Base-by-base conservation (phyloP, 2,888 invertebrate species). In the Plebejus melissa region DNA sequence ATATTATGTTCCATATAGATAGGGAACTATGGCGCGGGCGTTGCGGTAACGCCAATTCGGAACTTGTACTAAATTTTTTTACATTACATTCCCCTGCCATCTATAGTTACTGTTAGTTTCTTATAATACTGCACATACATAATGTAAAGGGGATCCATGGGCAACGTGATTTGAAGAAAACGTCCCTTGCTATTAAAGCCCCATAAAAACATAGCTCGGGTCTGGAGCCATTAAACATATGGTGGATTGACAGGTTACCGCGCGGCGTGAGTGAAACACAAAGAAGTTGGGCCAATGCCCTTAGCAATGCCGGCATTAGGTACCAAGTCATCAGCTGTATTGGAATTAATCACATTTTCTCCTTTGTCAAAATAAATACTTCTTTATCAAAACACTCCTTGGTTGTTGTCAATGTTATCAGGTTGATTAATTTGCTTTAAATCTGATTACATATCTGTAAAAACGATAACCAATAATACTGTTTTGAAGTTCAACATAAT, bases 341-440 rank as follows among this genome's bases (percentile, higher is more conserved):
- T 60, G 7, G 5, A 28, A 65, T 9, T 11, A 4, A 65, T 32
- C 32, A 32, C 32, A 13, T 65, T 11, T 9, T 13, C 16, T 32
- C 11, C 32, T 36, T 32, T 32, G 65, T 65, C 32, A 65, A 36
- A 36, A 65, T 11, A 54, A 54, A 54, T 5, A 32, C 9, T 65
- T 28, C 32, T 65, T 65, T 36, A 65, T 65, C 65, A 32, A 65
- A 65, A 13, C 32, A 65, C 28, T 60, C 60, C 60, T 60, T 28
- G 58, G 60, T 60, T 32, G 32, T 65, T 36, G 13, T 32, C 57
- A 75, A 60, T 13, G 50, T 76, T 77, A 80, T 79, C 78, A 75
- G 38, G 69, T 75, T 77, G 75, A 76, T 77, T 77, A 78, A 80
- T 78, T 74, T 65, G 65, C 36, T 65, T 36, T 65, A 65, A 36